Evolutionary conservation across 64 coral and sea anemone genomes (phyloP).

Genomic region (Cladopsammia gracilis): DNA sequence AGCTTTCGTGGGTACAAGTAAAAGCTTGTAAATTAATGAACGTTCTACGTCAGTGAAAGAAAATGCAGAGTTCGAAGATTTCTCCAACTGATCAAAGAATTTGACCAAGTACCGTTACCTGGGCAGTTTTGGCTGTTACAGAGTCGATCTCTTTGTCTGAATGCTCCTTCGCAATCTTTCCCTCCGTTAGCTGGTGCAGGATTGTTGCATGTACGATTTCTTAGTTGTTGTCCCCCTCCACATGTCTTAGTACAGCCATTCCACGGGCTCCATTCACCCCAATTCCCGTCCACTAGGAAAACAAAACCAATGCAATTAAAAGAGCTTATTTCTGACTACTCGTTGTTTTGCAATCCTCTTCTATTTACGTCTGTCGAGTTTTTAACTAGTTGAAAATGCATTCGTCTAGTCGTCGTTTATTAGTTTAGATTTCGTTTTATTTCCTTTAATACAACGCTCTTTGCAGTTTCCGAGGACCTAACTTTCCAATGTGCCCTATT

Average conservation of each 20-base stretch:
- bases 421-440: too few species aligned
- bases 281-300: constrained; percentile 59
- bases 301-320: background rate
- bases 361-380: too few species aligned
- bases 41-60: too few species aligned
- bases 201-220: constrained; percentile 51
- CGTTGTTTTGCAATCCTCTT: background rate
- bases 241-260: constrained; percentile 28
- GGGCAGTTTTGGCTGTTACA: background rate
- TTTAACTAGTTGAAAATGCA: too few species aligned
- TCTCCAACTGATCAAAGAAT: background rate
- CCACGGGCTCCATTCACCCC: constrained; percentile 55
- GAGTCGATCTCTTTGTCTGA: background rate
- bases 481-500: too few species aligned
- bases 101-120: background rate
- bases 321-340: background rate
- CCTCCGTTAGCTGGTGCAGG: constrained; percentile 50
- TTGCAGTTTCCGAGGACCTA: too few species aligned
- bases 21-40: too few species aligned
- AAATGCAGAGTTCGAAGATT: too few species aligned
- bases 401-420: too few species aligned
- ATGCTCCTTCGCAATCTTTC: constrained; percentile 42
- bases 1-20: too few species aligned
- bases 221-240: constrained; percentile 21
- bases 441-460: too few species aligned